These are phyloP conservation scores for Pristionchus exspectatus DNA, from an alignment of 2,888 invertebrate genomes.

Conservation along the genomic window DNA sequence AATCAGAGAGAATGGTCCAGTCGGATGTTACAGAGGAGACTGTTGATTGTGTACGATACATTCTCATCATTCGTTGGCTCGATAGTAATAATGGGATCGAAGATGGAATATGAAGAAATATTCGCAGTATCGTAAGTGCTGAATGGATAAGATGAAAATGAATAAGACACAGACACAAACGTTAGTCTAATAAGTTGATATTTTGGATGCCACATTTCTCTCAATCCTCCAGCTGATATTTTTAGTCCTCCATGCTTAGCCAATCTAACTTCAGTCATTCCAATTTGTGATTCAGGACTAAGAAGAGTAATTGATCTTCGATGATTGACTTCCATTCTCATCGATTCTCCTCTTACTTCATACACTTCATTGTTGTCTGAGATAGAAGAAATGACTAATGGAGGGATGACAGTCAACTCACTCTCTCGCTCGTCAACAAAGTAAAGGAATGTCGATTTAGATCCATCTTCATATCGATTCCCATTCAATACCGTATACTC, in stretches of 20 bases:
- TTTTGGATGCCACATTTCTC: constrained; percentile 43
- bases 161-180: background rate
- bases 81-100: constrained; percentile 48
- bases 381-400: background rate
- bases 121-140: constrained; percentile 21
- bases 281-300: constrained; percentile 25
- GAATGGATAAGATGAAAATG: background rate
- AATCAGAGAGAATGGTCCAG: background rate
- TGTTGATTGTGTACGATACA: constrained; percentile 34
- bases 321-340: background rate
- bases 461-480: background rate
- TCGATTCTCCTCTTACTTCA: constrained; percentile 16
- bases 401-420: background rate
- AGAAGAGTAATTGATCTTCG: constrained; percentile 40
- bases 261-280: constrained; percentile 47
- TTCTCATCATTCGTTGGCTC: constrained; percentile 49
- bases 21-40: background rate
- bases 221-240: constrained; percentile 48
- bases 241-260: constrained; percentile 49
- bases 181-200: constrained; percentile 31
- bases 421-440: constrained; percentile 48
- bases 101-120: constrained; percentile 40
- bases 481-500: constrained; percentile 48
- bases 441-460: constrained; percentile 26
- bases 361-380: constrained; percentile 38